A percentile compares a stretch with the other conserved stretches of the same genome.
These are phyloP conservation scores for Caenorhabditis inopinata DNA, from an alignment of 1,140 invertebrate genomes.

Conservation along the genomic window DNA sequence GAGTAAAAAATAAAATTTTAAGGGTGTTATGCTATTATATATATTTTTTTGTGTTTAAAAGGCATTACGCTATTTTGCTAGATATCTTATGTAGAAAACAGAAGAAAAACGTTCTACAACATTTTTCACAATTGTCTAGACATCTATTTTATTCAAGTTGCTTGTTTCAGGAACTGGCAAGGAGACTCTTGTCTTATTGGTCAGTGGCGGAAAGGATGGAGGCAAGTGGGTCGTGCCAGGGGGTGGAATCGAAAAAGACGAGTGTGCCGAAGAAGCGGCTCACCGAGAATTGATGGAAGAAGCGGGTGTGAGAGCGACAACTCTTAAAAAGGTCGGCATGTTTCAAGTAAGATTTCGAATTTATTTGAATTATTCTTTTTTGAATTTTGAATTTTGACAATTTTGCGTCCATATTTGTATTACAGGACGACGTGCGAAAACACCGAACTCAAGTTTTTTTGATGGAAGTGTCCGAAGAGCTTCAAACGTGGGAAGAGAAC, in stretches of 20 bases:
- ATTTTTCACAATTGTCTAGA: too few species aligned
- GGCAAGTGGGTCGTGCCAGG: constrained; percentile 42
- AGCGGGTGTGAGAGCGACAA: constrained; percentile 31
- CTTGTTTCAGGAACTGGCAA: constrained; percentile 14
- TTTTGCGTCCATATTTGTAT: not conserved
- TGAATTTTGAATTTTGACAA: not conserved
- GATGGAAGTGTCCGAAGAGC: constrained; percentile 27
- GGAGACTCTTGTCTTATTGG: constrained; percentile 24
- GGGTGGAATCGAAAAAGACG: constrained; percentile 45
- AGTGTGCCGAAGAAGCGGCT: constrained; percentile 38
- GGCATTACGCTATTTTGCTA: too few species aligned
- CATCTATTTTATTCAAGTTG: too few species aligned
- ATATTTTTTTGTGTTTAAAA: too few species aligned
- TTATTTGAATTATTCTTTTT: not conserved
- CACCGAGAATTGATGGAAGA: constrained; percentile 40
- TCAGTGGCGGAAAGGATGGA: constrained; percentile 38
- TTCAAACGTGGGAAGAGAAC: constrained; percentile 39
- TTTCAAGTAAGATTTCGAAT: constrained; percentile 18
- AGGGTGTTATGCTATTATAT: too few species aligned
- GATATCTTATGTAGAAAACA: too few species aligned
- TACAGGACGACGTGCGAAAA: constrained; percentile 41
- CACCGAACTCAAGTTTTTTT: constrained; percentile 40
- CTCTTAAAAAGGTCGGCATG: constrained; percentile 13
- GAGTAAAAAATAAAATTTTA: too few species aligned
- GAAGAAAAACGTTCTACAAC: too few species aligned